A percentile compares a stretch with the other conserved stretches of the same genome.
Evolutionary conservation across 2,113 vertebrate species (phyloP).

Genomic region (Motacilla alba): DNA sequence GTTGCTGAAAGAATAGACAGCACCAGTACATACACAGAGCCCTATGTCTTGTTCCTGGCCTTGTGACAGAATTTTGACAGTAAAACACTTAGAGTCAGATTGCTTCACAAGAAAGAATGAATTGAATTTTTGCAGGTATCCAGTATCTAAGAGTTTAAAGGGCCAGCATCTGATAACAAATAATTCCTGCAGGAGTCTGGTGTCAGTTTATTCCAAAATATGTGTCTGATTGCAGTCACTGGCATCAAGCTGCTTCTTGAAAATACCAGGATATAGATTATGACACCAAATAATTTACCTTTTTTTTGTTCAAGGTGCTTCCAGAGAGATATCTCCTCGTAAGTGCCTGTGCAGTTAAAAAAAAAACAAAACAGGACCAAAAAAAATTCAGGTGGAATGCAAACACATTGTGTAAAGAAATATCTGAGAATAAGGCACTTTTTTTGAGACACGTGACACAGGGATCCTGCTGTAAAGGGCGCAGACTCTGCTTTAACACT

Average conservation of each 20-base stretch:
- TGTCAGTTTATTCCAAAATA: constrained; percentile 12
- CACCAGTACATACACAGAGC: background rate
- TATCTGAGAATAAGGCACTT: background rate
- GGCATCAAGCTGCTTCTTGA: background rate
- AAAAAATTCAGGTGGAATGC: background rate
- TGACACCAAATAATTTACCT: background rate
- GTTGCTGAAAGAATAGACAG: background rate
- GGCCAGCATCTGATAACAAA: background rate
- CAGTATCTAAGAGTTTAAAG: constrained; percentile 12
- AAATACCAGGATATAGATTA: background rate
- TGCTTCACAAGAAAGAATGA: constrained; percentile 32
- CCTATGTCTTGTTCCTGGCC: background rate
- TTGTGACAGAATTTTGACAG: background rate
- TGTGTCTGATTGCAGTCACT: background rate
- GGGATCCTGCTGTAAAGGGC: background rate
- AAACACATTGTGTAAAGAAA: background rate
- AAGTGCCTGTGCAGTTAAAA: background rate
- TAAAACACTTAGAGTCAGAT: constrained; percentile 28
- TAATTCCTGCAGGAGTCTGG: background rate
- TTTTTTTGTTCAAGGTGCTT: background rate
- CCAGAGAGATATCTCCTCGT: background rate
- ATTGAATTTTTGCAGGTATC: constrained; percentile 27
- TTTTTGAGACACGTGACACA: background rate
- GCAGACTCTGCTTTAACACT: background rate
- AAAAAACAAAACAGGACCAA: background rate